Evolutionary conservation across 2,888 invertebrate species (phyloP).

Genomic region (Tenthredo livida): DNA sequence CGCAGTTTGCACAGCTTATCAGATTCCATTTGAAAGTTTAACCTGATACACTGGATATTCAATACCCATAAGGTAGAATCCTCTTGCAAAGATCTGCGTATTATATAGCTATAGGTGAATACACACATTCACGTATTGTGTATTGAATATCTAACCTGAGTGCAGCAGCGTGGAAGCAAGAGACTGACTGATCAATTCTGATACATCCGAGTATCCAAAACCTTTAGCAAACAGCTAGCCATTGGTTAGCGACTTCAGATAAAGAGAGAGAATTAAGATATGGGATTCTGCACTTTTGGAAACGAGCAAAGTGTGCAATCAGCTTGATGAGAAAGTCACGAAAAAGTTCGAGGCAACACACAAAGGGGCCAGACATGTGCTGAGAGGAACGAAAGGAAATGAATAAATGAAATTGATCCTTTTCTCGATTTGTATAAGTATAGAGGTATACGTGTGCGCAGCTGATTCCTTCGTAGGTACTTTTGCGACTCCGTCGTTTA

Average conservation of each 20-base stretch:
- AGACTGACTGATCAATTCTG: not conserved
- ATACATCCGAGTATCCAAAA: not conserved
- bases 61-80: not conserved
- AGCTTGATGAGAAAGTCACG: not conserved
- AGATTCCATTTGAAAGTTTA: conserved; percentile 21
- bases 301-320: not conserved
- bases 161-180: not conserved
- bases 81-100: not conserved
- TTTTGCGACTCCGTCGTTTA: not conserved
- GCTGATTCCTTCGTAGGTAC: not conserved
- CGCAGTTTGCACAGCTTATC: not conserved
- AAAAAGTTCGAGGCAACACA: not conserved
- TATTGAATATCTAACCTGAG: not conserved
- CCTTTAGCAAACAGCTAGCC: not conserved
- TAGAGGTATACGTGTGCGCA: not conserved
- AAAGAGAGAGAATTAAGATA: not conserved
- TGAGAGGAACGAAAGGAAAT: not conserved
- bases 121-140: not conserved
- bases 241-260: not conserved
- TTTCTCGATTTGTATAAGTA: not conserved
- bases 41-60: conserved; percentile 1
- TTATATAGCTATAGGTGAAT: not conserved
- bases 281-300: conserved; percentile 3
- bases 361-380: not conserved
- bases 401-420: not conserved